Conservation (phyloP, 2,797 vertebrate species). For the Hafferia zeledoni region DNA sequence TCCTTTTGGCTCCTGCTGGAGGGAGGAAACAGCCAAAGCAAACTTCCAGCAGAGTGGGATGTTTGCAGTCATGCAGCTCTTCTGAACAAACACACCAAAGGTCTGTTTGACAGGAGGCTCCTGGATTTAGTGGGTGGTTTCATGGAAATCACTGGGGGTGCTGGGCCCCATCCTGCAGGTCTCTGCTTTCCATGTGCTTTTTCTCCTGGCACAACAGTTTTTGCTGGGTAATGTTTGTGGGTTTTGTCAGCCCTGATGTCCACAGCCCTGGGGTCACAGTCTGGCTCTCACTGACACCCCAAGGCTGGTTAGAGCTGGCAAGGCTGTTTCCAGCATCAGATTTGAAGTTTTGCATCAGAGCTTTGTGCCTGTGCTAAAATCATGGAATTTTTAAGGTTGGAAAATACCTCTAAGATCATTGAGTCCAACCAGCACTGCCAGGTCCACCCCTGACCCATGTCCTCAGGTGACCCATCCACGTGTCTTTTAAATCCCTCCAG, state of each 20-base stretch:
- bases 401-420: fast-evolving
- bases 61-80: fast-evolving
- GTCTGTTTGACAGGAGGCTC: not conserved
- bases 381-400: not conserved
- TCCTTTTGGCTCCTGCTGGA: not conserved
- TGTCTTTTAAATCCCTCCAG: fast-evolving
- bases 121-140: not conserved
- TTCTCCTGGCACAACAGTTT: not conserved
- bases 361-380: fast-evolving
- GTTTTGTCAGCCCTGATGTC: not conserved
- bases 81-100: not conserved
- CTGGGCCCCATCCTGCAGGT: not conserved
- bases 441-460: fast-evolving
- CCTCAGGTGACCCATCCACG: not conserved
- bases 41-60: not conserved
- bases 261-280: not conserved
- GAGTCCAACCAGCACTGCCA: not conserved
- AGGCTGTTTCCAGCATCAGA: not conserved
- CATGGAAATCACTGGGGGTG: not conserved
- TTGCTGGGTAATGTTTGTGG: not conserved
- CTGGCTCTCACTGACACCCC: not conserved
- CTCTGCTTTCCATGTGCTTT: not conserved
- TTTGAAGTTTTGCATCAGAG: not conserved
- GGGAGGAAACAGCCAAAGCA: not conserved
- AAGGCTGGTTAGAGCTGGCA: fast-evolving